phyloP scores from a whole-genome alignment of 2,888 invertebrate genomes.

The Rotaria socialis region DNA sequence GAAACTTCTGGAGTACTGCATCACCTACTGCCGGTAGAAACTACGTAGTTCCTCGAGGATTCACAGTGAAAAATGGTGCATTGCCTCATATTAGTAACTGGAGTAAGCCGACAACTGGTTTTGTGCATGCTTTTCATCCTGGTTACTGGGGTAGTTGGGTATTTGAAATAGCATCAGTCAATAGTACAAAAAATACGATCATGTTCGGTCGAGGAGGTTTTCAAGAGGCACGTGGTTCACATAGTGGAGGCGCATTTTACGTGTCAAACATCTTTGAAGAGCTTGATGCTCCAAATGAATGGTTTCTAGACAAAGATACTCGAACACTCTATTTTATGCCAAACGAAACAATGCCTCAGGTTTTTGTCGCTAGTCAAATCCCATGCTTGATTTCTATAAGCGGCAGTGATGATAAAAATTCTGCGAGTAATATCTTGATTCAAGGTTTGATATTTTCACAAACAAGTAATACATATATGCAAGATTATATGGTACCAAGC shows the following conservation, averaged over 20 bases:
- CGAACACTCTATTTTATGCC: constrained; percentile 25
- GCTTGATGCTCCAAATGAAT: not conserved
- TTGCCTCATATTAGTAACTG: not conserved
- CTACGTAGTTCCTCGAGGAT: not conserved
- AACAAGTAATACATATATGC: constrained; percentile 14
- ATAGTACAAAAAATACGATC: not conserved
- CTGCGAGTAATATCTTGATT: not conserved
- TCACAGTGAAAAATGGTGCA: not conserved
- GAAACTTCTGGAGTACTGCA: not conserved
- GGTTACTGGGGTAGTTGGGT: constrained; percentile 26
- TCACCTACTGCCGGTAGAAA: not conserved
- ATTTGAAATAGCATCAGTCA: constrained; percentile 6
- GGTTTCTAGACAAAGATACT: constrained; percentile 11
- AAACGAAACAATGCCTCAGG: not conserved
- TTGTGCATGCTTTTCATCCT: not conserved
- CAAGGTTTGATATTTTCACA: not conserved
- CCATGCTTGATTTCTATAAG: not conserved
- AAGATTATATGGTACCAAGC: not conserved
- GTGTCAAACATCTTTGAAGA: not conserved
- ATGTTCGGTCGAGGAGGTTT: constrained; percentile 20
- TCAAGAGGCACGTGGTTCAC: not conserved
- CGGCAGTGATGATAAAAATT: not conserved
- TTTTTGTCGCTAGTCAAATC: constrained; percentile 18
- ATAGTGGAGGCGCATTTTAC: constrained; percentile 1
- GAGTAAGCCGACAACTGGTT: not conserved